phyloP scores from a whole-genome alignment of 1,140 invertebrate species.

The Zelostemma sp. region DNA sequence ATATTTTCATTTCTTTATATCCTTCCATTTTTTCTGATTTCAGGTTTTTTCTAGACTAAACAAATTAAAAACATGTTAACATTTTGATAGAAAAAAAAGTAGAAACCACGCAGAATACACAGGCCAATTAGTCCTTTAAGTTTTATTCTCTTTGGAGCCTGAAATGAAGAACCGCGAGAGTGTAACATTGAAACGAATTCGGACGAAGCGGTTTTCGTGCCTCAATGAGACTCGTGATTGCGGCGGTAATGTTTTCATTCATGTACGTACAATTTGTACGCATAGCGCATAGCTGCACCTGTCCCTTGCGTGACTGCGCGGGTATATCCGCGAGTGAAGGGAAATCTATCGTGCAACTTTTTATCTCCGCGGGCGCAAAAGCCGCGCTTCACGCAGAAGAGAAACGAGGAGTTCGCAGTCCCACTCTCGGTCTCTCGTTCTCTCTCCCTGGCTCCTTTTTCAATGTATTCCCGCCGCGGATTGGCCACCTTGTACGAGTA shows the following conservation, averaged over 20 bases:
- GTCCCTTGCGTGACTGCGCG: constrained; percentile 1
- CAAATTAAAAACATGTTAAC: too few relatives aligned
- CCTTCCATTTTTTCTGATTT: too few relatives aligned
- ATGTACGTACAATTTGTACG: background rate
- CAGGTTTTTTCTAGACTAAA: too few relatives aligned
- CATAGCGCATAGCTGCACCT: background rate
- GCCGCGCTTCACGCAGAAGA: background rate
- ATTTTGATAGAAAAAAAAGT: too few relatives aligned
- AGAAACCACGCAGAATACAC: too few relatives aligned
- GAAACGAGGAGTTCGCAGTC: background rate
- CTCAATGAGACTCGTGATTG: too few relatives aligned
- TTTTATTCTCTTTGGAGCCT: too few relatives aligned
- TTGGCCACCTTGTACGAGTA: constrained; percentile 40
- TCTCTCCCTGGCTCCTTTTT: constrained; percentile 1
- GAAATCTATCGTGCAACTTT: background rate
- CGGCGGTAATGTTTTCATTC: background rate
- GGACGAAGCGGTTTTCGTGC: too few relatives aligned
- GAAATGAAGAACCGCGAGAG: too few relatives aligned
- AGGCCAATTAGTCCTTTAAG: too few relatives aligned
- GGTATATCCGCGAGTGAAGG: background rate
- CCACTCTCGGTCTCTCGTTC: constrained; percentile 11
- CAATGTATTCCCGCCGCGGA: constrained; percentile 14
- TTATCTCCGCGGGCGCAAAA: background rate
- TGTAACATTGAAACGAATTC: too few relatives aligned
- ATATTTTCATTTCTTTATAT: too few relatives aligned